Base-by-base conservation (phyloP, 1,140 invertebrate genomes). In the Protaetia brevitarsis region DNA sequence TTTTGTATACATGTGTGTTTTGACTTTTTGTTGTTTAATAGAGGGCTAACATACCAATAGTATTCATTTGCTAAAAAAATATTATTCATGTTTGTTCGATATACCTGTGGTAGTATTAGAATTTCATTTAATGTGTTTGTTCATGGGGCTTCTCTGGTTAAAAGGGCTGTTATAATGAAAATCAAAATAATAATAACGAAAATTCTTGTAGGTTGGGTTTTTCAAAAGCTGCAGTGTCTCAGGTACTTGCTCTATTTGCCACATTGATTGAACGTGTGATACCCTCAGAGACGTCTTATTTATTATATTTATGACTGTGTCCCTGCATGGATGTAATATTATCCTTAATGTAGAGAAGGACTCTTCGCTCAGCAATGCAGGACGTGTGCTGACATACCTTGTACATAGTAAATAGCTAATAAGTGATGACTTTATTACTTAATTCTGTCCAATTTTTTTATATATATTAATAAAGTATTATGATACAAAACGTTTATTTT, bases 181-280 rank as follows among this genome's bases (percentile, higher is more conserved):
- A 51, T 23, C 16, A 16, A 7, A 51, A 23, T 51, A 51, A 51
- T 51, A 23, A 8, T 51, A n/a, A n/a, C n/a, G 16, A 10, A 3
- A 51, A 51, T 51, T 51, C 41, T 51, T 51, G 41, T 51, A 51
- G 41, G 41, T 51, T 51, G 41, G 41, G 41, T 51, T 51, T 51
- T 51, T 1, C 41, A 51, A 51, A 51, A 51, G 41, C 41, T 51
- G 41, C 41, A 51, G 41, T 51, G 41, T 23, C 41, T 51, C 41
- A 51, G 41, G 41, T 51, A 51, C 41, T 51, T 51, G 19, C 41
- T 51, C 41, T 51, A 26, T 51, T 51, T 23, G 7, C 41, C 41
- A 8, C 41, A 51, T 23, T 51, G 41, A 51, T 23, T 16, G 19
- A 51, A n/a, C n/a, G n/a, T n/a, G n/a, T n/a, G 41, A 37, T 23